phyloP scores from a whole-genome alignment of 1,140 invertebrate genomes.

The Danaus melanippus region DNA sequence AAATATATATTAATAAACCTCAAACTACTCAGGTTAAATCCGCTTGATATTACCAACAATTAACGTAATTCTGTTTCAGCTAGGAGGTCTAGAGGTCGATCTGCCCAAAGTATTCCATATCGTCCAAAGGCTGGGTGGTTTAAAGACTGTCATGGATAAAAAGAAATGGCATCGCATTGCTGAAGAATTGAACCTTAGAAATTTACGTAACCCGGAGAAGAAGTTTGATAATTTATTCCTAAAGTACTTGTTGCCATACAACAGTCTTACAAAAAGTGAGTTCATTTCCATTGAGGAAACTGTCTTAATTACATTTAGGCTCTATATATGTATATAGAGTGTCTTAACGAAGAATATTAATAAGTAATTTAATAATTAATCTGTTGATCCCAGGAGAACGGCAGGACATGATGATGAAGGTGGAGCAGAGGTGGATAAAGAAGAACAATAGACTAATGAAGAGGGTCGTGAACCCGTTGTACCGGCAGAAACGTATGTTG shows the following conservation, averaged over 20 bases:
- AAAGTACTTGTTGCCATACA: conserved; percentile 94
- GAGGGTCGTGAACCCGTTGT: conserved; percentile 71
- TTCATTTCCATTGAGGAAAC: conserved; percentile 6
- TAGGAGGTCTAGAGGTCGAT: conserved; percentile 91
- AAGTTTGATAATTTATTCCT: conserved; percentile 94
- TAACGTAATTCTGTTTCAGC: conserved; percentile 14
- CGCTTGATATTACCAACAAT: not conserved
- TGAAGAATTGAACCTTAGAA: conserved; percentile 89
- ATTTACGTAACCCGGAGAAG: conserved; percentile 83
- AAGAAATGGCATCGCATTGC: conserved; percentile 93
- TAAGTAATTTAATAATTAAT: too few relatives aligned
- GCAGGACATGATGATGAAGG: conserved; percentile 79
- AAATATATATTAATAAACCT: conserved; percentile 25
- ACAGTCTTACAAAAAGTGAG: conserved; percentile 83
- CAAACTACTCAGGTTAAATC: too few relatives aligned
- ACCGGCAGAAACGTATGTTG: conserved; percentile 39
- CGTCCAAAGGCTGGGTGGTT: conserved; percentile 88
- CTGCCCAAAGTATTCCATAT: conserved; percentile 88
- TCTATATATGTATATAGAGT: too few relatives aligned
- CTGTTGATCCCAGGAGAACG: conserved; percentile 75
- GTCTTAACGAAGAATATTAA: too few relatives aligned
- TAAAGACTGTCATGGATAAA: conserved; percentile 92
- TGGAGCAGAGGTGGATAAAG: conserved; percentile 84
- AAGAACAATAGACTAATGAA: conserved; percentile 67
- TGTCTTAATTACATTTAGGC: too few relatives aligned